Conservation (phyloP, 2,113 vertebrate genomes). For the Gavialis gangeticus region DNA sequence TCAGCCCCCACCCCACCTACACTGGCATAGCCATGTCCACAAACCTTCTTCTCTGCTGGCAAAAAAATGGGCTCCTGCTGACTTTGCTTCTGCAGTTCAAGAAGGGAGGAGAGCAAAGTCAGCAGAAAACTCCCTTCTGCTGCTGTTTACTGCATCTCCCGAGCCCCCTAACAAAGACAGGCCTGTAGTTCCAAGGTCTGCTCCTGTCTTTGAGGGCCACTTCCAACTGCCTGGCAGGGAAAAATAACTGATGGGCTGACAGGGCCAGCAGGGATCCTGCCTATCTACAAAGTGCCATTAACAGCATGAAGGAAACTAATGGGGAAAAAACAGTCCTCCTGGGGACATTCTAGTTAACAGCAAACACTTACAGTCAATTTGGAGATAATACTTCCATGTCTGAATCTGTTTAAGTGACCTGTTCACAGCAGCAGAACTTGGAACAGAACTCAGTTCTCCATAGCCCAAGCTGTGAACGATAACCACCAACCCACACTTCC, state of each 20-base stretch:
- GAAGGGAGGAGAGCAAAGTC: no score
- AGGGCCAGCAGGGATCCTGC: neutral
- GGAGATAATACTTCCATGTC: accelerated
- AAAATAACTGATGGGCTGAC: neutral
- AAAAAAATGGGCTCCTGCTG: no score
- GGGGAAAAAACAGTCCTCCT: neutral
- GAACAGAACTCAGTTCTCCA: neutral
- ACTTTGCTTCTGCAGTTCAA: no score
- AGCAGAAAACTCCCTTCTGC: no score
- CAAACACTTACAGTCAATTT: neutral
- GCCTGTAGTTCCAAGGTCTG: neutral
- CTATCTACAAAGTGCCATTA: neutral
- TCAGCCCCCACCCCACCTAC: no score
- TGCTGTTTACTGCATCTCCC: no score
- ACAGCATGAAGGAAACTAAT: neutral
- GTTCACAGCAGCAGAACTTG: neutral
- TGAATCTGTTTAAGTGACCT: neutral
- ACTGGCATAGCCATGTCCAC: no score
- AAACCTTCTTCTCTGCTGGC: no score
- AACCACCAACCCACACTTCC: neutral
- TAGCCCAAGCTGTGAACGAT: neutral
- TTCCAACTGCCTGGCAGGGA: no score
- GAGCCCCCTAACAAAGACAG: no score
- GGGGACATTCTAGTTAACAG: neutral
- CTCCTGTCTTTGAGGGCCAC: neutral